Conservation (phyloP, 1,140 invertebrate genomes). For the Limonius californicus region DNA sequence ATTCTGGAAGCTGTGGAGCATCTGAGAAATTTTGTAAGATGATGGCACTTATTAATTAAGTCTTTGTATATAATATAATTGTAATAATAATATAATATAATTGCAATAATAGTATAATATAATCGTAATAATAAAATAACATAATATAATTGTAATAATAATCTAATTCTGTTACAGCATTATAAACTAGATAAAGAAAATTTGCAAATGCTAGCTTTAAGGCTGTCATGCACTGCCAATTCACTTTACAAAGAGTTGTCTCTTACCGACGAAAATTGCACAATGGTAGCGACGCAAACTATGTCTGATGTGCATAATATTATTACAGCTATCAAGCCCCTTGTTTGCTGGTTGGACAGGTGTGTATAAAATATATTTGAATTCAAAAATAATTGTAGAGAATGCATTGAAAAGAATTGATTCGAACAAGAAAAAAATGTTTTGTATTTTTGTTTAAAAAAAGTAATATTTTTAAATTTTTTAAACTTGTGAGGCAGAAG, state of each 20-base stretch:
- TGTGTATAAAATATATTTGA: too few relatives aligned
- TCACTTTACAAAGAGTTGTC: constrained; percentile 72
- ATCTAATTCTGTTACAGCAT: constrained; percentile 58
- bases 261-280: constrained; percentile 57
- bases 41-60: not conserved
- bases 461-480: too few relatives aligned
- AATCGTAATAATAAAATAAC: not conserved
- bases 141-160: constrained; percentile 22
- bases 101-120: too few relatives aligned
- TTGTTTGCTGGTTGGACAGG: constrained; percentile 85
- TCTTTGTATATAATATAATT: not conserved
- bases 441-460: too few relatives aligned
- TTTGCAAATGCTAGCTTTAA: constrained; percentile 79
- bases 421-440: too few relatives aligned
- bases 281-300: constrained; percentile 73
- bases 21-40: constrained; percentile 77
- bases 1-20: constrained; percentile 87
- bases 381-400: too few relatives aligned
- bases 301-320: constrained; percentile 80
- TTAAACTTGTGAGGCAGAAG: too few relatives aligned
- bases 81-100: not conserved
- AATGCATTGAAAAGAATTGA: too few relatives aligned
- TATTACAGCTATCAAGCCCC: constrained; percentile 76
- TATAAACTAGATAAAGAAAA: constrained; percentile 89
- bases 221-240: constrained; percentile 77